Percentiles rank a stretch among this genome's conserved stretches.
phyloP scores from a whole-genome alignment of 2,888 invertebrate genomes.

The Drosophila stalkeri region DNA sequence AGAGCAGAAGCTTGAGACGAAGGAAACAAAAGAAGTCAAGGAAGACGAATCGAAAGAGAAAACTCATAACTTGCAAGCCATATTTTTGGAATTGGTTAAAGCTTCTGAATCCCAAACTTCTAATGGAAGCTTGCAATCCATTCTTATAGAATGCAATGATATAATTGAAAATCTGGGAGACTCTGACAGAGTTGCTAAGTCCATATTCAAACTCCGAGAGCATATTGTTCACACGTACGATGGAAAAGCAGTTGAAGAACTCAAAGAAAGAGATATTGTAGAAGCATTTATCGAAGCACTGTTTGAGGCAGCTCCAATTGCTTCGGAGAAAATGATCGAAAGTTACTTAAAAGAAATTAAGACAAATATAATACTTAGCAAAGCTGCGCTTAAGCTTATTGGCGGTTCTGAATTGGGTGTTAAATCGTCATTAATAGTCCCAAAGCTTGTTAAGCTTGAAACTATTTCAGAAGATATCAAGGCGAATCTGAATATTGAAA shows the following conservation, averaged over 20 bases:
- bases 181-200: conserved; percentile 57
- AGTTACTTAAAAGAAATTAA: conserved; percentile 46
- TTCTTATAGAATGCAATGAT: conserved; percentile 28
- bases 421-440: conserved; percentile 42
- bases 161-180: conserved; percentile 46
- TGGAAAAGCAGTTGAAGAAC: conserved; percentile 44
- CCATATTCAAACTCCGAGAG: conserved; percentile 75
- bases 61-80: conserved; percentile 14
- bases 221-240: conserved; percentile 83
- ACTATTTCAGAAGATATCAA: conserved; percentile 43
- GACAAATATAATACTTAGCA: conserved; percentile 43
- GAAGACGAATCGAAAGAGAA: neutral
- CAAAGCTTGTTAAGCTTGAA: conserved; percentile 52
- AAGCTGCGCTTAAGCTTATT: conserved; percentile 41
- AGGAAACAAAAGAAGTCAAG: neutral
- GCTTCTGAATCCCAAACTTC: conserved; percentile 2
- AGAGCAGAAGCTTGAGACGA: neutral
- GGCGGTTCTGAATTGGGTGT: conserved; percentile 38
- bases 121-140: conserved; percentile 11
- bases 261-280: conserved; percentile 24
- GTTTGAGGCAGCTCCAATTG: conserved; percentile 42
- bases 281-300: conserved; percentile 52
- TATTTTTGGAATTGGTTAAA: conserved; percentile 18
- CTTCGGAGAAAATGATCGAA: conserved; percentile 34
- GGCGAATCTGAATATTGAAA: conserved; percentile 44